A percentile compares a stretch with the other conserved stretches of the same genome.
These are phyloP conservation scores for Siniperca undulata DNA, from an alignment of 2,797 vertebrate genomes.

Conservation along the genomic window DNA sequence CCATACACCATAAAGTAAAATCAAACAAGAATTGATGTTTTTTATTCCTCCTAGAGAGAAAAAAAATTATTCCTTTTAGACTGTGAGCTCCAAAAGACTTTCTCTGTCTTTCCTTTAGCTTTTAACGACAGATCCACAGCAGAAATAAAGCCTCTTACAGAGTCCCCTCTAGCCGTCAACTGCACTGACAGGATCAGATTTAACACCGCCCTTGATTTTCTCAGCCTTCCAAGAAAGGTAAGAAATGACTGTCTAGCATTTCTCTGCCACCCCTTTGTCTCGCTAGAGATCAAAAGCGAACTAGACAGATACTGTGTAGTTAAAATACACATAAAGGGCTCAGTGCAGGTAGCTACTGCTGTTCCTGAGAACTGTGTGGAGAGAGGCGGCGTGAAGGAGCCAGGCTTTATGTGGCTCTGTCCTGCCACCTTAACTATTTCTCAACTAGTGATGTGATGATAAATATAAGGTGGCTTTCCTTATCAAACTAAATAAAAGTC, in stretches of 20 bases:
- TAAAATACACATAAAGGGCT: slow-evolving; percentile 65
- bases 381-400: slow-evolving; percentile 16
- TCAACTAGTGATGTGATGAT: slow-evolving; percentile 30
- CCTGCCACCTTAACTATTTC: slow-evolving; percentile 32
- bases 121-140: slow-evolving; percentile 69
- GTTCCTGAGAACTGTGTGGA: slow-evolving; percentile 31
- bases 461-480: slow-evolving; percentile 1
- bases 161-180: slow-evolving; percentile 74
- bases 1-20: slow-evolving; percentile 54
- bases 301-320: slow-evolving; percentile 66
- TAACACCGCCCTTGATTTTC: slow-evolving; percentile 75
- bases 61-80: slow-evolving; percentile 49
- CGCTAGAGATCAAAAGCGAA: slow-evolving; percentile 68
- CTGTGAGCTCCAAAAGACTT: slow-evolving; percentile 44
- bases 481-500: background rate
- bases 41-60: slow-evolving; percentile 39
- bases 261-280: slow-evolving; percentile 68
- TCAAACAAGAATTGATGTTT: slow-evolving; percentile 58
- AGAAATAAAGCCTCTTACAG: slow-evolving; percentile 77
- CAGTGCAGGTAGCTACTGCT: slow-evolving; percentile 50
- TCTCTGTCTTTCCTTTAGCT: slow-evolving; percentile 55
- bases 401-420: slow-evolving; percentile 20
- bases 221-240: slow-evolving; percentile 65
- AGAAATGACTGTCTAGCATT: slow-evolving; percentile 63
- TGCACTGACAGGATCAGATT: slow-evolving; percentile 76